Evolutionary conservation across 37 sponge, comb jelly and placozoan species (phyloP).

Genomic region (Spongilla lacustris): DNA sequence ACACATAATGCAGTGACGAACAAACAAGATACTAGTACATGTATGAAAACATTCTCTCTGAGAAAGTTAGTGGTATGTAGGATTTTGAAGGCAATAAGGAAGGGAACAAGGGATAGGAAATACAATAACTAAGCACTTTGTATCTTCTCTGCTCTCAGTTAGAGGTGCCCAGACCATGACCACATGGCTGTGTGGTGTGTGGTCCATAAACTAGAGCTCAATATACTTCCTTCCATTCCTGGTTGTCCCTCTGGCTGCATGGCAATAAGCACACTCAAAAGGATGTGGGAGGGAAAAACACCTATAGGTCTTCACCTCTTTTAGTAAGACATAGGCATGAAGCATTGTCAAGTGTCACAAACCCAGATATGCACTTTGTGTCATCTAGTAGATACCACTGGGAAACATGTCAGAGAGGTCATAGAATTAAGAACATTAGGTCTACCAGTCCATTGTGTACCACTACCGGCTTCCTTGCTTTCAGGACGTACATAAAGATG

Average conservation of each 20-base stretch:
- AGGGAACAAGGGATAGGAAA: too few relatives aligned
- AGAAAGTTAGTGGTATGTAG: too few relatives aligned
- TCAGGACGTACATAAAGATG: conserved; percentile 22
- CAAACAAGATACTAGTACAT: too few relatives aligned
- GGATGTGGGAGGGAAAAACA: background rate
- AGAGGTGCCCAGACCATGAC: conserved; percentile 14
- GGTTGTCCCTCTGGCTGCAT: conserved; percentile 43
- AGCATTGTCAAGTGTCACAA: conserved; percentile 39
- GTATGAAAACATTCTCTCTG: too few relatives aligned
- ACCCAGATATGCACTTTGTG: conserved; percentile 85
- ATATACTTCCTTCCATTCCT: background rate
- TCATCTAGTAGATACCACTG: conserved; percentile 84
- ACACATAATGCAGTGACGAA: too few relatives aligned
- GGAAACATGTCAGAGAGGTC: conserved; percentile 82
- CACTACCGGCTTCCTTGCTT: conserved; percentile 47
- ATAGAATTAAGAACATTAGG: conserved; percentile 83
- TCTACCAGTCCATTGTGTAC: conserved; percentile 88
- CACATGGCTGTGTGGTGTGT: background rate
- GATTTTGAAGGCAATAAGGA: too few relatives aligned
- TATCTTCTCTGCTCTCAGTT: conserved; percentile 3
- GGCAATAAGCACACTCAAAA: background rate
- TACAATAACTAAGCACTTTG: too few relatives aligned
- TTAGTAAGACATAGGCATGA: conserved; percentile 85
- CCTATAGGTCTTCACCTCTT: conserved; percentile 59
- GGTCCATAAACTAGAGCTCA: conserved; percentile 7